Evolutionary conservation across 2,797 vertebrate genomes (phyloP), one percentile per base, ranked within the genome.

Genomic region (Anabas testudineus): DNA sequence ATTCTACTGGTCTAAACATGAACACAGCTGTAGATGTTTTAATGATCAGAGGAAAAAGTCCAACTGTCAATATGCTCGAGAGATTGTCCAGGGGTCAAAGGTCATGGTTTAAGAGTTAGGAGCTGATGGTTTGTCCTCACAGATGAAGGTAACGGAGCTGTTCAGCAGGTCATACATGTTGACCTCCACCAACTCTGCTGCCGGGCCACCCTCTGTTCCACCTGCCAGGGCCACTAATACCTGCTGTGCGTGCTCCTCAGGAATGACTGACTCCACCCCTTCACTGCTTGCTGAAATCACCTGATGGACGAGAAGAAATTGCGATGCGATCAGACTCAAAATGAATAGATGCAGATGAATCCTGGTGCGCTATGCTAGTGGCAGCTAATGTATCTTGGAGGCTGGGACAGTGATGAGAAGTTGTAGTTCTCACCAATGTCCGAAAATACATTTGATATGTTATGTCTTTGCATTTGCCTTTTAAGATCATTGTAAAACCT

Each of bases 151-250:
- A 67, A 96, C 93, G 0, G 94, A 95, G 18, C 88, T 95, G 47
- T 93, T 94, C 67, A 96, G 91, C 45, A 96, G 87, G 30, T 96
- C 95, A 18, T 96, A 95, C 93, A 95, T 76, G 14, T 94, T 95
- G 75, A 95, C 94, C 0, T 95, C 90, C 83, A 97, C 92, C 28
- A 96, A 91, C 74, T 95, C 93, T 0, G 92, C 86, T 7, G 88
- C 74, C 14, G 78, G 10, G n/a, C 88, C 74, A 0, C 74, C 78
- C 16, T 76, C 77, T 7, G 90, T 90, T 7, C 92, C 83, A 49
- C 95, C 91, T 0, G 93, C 89, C 71, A 97, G 80, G 0, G 87
- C 88, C 71, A 96, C 93, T 18, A 95, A 95, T 79, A 98, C 93
- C 82, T 92, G 95, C 65, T 94, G 94, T 0, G 95, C 91, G 0